Evolutionary conservation across 92 coral and sea anemone species (phyloP).

Genomic region (Pocillopora meandrina): DNA sequence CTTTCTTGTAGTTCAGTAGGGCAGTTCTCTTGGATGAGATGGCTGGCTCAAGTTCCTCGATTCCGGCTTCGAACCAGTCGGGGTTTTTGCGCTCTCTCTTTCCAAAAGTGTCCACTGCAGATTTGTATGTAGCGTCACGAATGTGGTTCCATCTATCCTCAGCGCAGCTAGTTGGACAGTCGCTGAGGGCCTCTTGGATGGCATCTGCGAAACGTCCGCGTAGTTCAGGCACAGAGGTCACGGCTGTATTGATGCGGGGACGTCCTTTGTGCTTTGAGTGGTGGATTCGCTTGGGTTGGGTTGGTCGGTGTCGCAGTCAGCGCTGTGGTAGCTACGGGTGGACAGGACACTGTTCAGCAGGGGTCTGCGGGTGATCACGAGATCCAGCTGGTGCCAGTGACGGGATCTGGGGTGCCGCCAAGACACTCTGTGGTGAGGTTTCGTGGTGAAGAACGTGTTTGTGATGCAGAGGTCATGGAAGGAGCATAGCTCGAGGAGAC

Average conservation of each 20-base stretch:
- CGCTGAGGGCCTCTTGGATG: conserved; percentile 21
- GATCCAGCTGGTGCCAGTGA: conserved; percentile 44
- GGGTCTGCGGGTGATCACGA: conserved; percentile 17
- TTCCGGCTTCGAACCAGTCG: conserved; percentile 43
- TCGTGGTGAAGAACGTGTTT: conserved; percentile 27
- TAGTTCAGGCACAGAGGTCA: conserved; percentile 20
- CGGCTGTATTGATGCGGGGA: conserved; percentile 38
- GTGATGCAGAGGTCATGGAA: neutral
- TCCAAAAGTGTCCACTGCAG: conserved; percentile 46
- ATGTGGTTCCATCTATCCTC: conserved; percentile 33
- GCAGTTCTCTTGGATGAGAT: conserved; percentile 18
- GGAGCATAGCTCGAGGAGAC: conserved; percentile 40
- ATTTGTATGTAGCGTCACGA: conserved; percentile 20
- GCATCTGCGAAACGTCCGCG: conserved; percentile 14
- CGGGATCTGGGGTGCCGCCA: conserved; percentile 9
- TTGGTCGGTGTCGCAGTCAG: conserved; percentile 39
- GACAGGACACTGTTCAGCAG: conserved; percentile 23
- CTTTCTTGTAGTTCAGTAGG: conserved; percentile 6
- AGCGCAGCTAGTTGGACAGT: conserved; percentile 34
- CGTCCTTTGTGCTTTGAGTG: conserved; percentile 7
- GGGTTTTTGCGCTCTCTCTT: conserved; percentile 34
- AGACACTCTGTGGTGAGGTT: conserved; percentile 9
- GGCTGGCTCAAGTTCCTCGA: conserved; percentile 37
- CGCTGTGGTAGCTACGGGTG: conserved; percentile 26
- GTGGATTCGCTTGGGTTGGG: conserved; percentile 13